Percentiles rank a stretch among this genome's conserved stretches.
Evolutionary conservation across 2,888 invertebrate genomes (phyloP).

Genomic region (Tipula helvola): DNA sequence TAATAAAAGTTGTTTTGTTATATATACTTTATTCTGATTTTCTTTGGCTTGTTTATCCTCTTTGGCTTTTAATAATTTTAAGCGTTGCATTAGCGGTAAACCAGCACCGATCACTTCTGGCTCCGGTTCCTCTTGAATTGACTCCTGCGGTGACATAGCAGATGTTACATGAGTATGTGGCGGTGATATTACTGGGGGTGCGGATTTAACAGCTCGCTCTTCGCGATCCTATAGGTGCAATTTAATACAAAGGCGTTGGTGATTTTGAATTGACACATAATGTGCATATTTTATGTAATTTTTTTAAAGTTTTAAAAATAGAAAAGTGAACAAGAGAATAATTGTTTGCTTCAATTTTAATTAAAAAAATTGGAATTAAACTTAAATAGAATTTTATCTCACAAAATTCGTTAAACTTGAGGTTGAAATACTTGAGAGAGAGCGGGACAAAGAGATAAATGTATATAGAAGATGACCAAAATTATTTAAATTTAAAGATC

Average conservation of each 20-base stretch:
- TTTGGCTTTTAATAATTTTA: conserved; percentile 62
- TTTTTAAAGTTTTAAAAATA: conserved; percentile 5
- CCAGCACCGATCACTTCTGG: conserved; percentile 56
- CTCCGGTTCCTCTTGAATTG: conserved; percentile 38
- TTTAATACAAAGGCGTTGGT: conserved; percentile 8
- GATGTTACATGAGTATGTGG: conserved; percentile 50
- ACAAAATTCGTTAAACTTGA: background rate
- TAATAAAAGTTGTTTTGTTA: background rate
- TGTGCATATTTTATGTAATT: background rate
- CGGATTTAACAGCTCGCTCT: conserved; percentile 37
- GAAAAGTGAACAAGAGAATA: background rate
- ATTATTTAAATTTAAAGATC: background rate
- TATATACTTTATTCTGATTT: conserved; percentile 14
- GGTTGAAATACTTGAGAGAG: background rate
- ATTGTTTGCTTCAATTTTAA: background rate
- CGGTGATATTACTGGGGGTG: conserved; percentile 36
- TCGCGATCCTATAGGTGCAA: conserved; percentile 38
- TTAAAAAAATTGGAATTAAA: background rate
- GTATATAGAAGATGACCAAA: background rate
- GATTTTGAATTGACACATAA: background rate
- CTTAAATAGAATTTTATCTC: background rate
- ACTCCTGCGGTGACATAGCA: conserved; percentile 41
- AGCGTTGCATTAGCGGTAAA: conserved; percentile 59
- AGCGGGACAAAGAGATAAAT: background rate
- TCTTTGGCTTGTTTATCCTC: conserved; percentile 48